Percentiles rank a stretch among this genome's conserved stretches.
Conservation (phyloP, 2,113 vertebrate species). For the Oreochromis aureus region DNA sequence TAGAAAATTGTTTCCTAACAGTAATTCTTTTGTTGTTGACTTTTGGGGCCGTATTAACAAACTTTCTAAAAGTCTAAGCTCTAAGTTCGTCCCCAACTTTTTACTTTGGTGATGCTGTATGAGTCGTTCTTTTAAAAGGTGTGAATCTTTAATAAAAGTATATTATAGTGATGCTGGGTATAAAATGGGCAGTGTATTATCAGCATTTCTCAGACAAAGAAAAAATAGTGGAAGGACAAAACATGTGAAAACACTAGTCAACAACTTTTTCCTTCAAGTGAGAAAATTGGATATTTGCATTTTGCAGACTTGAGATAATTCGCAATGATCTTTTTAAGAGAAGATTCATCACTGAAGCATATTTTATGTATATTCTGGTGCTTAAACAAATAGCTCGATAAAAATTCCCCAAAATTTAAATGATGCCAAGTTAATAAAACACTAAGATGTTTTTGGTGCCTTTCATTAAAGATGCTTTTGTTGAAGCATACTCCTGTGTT, state of each 20-base stretch:
- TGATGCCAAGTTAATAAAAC: background rate
- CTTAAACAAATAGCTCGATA: background rate
- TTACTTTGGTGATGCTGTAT: background rate
- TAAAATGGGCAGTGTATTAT: background rate
- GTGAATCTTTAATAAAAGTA: background rate
- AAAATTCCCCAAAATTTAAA: background rate
- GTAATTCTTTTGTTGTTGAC: background rate
- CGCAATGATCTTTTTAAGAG: background rate
- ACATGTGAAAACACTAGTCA: background rate
- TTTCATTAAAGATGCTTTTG: background rate
- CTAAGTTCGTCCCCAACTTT: background rate
- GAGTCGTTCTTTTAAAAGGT: background rate
- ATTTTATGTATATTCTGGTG: background rate
- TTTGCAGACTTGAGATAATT: background rate
- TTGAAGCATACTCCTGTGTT: background rate
- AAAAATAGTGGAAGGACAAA: background rate
- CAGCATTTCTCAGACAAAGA: background rate
- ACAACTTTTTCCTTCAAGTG: background rate
- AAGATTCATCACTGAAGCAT: background rate
- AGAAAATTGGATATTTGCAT: background rate
- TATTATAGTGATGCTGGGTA: background rate
- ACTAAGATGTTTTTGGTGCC: background rate
- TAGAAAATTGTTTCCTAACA: background rate
- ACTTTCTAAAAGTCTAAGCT: background rate
- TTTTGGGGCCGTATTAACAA: background rate